These are phyloP conservation scores for Ochropleura leucogaster DNA, from an alignment of 2,888 invertebrate genomes.

Conservation along the genomic window DNA sequence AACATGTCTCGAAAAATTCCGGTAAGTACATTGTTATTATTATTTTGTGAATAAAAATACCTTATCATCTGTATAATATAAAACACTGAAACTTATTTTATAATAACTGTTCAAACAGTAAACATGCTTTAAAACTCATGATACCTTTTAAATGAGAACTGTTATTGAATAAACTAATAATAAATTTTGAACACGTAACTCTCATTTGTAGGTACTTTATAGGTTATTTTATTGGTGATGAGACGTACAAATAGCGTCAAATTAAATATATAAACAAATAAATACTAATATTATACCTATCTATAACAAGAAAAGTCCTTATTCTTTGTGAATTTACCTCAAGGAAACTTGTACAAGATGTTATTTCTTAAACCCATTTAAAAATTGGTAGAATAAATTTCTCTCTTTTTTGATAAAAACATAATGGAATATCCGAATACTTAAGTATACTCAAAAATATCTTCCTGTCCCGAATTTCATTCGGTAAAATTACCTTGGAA, in stretches of 20 bases:
- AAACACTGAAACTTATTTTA: neutral
- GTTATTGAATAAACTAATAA: neutral
- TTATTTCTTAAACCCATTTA: conserved; percentile 18
- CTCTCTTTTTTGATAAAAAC: conserved; percentile 2
- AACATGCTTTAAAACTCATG: neutral
- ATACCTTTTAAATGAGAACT: conserved; percentile 3
- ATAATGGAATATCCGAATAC: conserved; percentile 12
- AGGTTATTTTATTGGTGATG: neutral
- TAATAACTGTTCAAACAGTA: neutral
- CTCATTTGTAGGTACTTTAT: neutral
- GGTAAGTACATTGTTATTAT: too few relatives aligned
- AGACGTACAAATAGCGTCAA: neutral
- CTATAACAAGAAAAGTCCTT: neutral
- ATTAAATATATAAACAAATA: neutral
- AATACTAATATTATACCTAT: neutral
- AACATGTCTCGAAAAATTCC: too few relatives aligned
- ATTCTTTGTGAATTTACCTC: neutral
- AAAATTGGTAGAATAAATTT: conserved; percentile 19
- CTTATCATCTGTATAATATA: too few relatives aligned
- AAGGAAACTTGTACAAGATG: neutral
- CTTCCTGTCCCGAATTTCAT: conserved; percentile 11
- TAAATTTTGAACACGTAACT: neutral
- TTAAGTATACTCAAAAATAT: conserved; percentile 15
- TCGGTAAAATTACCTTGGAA: conserved; percentile 8
- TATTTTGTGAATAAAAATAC: too few relatives aligned